Base-by-base conservation (phyloP, 1,140 invertebrate genomes). In the Branchinecta lindahli region DNA sequence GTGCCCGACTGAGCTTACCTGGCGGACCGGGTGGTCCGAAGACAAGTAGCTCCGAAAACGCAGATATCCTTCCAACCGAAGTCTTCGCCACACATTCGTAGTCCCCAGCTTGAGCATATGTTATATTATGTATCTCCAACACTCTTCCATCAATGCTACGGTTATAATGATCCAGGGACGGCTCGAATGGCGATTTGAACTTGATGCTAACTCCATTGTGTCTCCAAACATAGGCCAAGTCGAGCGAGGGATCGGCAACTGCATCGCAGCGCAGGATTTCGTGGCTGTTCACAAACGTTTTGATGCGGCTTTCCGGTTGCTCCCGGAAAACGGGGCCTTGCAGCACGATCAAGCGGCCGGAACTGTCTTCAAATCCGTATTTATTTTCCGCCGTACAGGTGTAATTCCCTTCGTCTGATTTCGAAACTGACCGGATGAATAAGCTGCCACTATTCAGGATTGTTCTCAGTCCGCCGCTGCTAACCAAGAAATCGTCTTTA, bases 31-130 rank as follows among this genome's bases (percentile, higher is more conserved):
- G 91, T 44, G 91, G 91, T 12, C 91, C 91, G 77, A 90, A 85
- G 8, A 95, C 85, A 12, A 86, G 83, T 9, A 96, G 77, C 66
- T 80, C 81, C 0, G 89, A 88, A 68, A 83, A 85, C 18, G 85
- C 85, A 7, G 83, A 83, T 67, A 94, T 90, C 72, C 83, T 81
- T 21, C 91, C 91, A 10, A 96, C 90, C 3, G 91, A 86, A 9
- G 91, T 94, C 78, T 89, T 89, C 7, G 92, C 86, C 20, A 91
- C 84, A 77, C 93, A 96, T 75, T 92, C 88, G 75, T 94, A 96
- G 70, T 90, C 87, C 4, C 92, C 93, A 65, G 86, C 85, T 78
- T 96, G 92, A 4, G 88, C 83, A 71, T 93, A 84, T 0, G 90
- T 91, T 0, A 90, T 82, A 77, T 95, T 94, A 69, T 84, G 83